A percentile compares a stretch with the other conserved stretches of the same genome.
phyloP scores from a whole-genome alignment of 2,113 vertebrate species.

The Cinclus cinclus region DNA sequence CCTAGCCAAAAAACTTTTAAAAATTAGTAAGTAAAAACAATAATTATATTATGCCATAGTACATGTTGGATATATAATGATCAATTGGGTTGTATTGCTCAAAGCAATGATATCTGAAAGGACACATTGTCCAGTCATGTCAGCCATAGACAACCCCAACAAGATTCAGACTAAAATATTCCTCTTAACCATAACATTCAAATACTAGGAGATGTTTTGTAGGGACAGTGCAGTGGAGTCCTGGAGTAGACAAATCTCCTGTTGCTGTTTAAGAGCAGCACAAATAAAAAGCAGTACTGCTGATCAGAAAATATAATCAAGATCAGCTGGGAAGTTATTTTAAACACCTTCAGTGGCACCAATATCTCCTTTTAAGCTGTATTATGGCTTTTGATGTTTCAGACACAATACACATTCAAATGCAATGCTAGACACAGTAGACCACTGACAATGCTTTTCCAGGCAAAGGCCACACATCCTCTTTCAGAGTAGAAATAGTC shows the following conservation, averaged over 20 bases:
- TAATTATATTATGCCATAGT: neutral
- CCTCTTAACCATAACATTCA: neutral
- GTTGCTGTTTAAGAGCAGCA: neutral
- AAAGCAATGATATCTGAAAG: neutral
- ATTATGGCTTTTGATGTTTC: neutral
- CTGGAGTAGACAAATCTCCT: neutral
- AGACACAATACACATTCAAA: neutral
- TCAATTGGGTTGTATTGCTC: neutral
- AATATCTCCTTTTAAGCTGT: neutral
- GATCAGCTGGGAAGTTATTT: neutral
- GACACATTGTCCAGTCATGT: neutral
- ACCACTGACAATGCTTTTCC: neutral
- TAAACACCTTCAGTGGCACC: neutral
- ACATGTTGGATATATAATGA: neutral
- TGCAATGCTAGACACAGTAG: no score
- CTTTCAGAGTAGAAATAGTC: neutral
- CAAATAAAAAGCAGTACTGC: neutral
- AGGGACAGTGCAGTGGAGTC: neutral
- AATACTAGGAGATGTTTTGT: neutral
- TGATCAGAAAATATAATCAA: neutral
- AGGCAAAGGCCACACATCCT: neutral
- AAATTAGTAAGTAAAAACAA: neutral
- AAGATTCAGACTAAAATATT: neutral
- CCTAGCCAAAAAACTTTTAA: neutral
- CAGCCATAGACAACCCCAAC: neutral